Evolutionary conservation across 35 echinoderm and acorn worm genomes (phyloP).

Genomic region (Ophioderma brevispina): DNA sequence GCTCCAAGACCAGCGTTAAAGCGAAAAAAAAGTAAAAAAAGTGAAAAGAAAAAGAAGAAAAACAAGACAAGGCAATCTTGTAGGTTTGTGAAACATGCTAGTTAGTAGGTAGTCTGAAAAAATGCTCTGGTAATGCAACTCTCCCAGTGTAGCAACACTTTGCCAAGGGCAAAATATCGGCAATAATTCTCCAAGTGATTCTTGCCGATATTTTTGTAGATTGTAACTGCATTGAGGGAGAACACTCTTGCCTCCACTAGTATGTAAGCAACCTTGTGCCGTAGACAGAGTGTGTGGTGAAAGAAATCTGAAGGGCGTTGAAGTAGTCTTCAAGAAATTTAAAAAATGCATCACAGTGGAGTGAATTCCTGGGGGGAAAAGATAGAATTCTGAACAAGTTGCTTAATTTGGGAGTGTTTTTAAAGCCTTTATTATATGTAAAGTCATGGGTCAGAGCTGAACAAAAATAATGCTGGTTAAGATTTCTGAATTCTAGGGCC

Average conservation of each 20-base stretch:
- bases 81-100: slow-evolving; percentile 5
- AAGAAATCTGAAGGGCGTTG: background rate
- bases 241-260: background rate
- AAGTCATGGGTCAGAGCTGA: too few relatives aligned
- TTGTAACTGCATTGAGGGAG: background rate
- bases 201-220: background rate
- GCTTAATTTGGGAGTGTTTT: too few relatives aligned
- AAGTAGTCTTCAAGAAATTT: background rate
- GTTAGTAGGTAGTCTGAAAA: background rate
- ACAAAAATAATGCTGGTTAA: too few relatives aligned
- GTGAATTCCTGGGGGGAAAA: background rate
- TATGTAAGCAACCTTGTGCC: background rate
- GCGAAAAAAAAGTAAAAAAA: background rate
- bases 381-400: background rate
- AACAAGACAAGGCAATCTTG: background rate
- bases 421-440: too few relatives aligned
- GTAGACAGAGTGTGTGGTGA: background rate
- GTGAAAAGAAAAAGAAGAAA: background rate
- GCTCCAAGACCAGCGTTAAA: slow-evolving; percentile 7
- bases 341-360: background rate
- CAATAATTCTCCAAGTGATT: too few relatives aligned
- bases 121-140: background rate
- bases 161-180: too few relatives aligned
- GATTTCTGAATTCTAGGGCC: background rate
- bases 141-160: background rate